A percentile compares a stretch with the other conserved stretches of the same genome.
Evolutionary conservation across 1,140 invertebrate genomes (phyloP).

Genomic region (Neocloeon triangulifer): DNA sequence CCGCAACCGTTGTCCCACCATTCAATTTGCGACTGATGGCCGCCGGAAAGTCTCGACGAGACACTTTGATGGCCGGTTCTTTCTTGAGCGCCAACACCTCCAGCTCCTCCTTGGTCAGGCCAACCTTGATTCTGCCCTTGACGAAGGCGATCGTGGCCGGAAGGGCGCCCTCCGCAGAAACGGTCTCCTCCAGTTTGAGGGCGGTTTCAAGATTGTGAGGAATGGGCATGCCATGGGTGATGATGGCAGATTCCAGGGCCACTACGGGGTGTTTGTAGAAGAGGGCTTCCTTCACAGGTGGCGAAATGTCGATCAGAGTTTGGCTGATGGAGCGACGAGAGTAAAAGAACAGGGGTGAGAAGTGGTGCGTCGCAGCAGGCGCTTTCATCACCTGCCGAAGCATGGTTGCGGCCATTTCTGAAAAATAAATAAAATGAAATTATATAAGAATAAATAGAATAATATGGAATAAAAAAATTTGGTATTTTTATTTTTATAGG

Average conservation of each 20-base stretch:
- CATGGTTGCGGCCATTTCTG: no score
- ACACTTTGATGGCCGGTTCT: slow-evolving; percentile 42
- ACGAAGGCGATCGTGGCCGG: slow-evolving; percentile 87
- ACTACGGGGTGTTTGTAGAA: slow-evolving; percentile 45
- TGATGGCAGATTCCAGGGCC: slow-evolving; percentile 90
- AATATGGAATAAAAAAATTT: no score
- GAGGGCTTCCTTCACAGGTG: slow-evolving; percentile 31
- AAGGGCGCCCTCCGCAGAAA: slow-evolving; percentile 49
- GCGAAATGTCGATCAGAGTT: no score
- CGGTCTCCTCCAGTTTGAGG: slow-evolving; percentile 49
- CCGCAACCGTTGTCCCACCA: slow-evolving; percentile 92
- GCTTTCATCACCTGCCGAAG: no score
- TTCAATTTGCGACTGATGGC: slow-evolving; percentile 42
- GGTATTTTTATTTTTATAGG: no score
- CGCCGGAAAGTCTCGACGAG: slow-evolving; percentile 64
- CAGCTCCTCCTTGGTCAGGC: slow-evolving; percentile 40
- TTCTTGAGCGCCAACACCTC: slow-evolving; percentile 26
- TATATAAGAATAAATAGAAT: no score
- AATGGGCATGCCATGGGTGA: slow-evolving; percentile 95
- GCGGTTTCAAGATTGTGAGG: slow-evolving; percentile 82
- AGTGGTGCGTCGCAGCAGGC: no score
- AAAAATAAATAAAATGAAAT: no score
- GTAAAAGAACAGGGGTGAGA: no score
- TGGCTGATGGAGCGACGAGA: no score
- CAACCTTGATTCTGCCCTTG: slow-evolving; percentile 62